Base-by-base conservation (phyloP, 2,113 vertebrate species). In the Sclerurus mexicanus region DNA sequence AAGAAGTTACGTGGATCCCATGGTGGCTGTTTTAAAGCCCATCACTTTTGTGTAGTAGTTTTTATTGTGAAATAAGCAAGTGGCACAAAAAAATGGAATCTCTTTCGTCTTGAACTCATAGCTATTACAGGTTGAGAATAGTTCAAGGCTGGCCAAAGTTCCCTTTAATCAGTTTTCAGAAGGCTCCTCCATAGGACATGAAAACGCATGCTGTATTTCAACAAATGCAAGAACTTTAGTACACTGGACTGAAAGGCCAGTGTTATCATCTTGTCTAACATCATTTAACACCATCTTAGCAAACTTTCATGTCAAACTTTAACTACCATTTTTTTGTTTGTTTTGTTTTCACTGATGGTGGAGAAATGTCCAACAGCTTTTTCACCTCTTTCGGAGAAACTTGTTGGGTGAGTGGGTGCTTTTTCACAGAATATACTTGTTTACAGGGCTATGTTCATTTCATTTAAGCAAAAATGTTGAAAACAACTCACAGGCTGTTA, bases 111-210 rank as follows among this genome's bases (percentile, higher is more conserved):
- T 50, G 22, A 46, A 33, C 25, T 85, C 3, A 3, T 35, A 55
- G 8, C 84, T 90, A 4, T 67, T 74, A 8, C 31, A 47, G 52
- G 20, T 33, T 86, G 75, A 59, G 72, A 74, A 50, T 27, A 87
- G 89, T 59, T 90, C 79, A 92, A 62, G 78, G 71, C 64, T 93
- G 89, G 52, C 56, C 93, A 90, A 90, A 94, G 50, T 88, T 91
- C 87, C 30, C 39, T 86, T 68, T 67, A 58, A 49, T 64, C 53
- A 44, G 62, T 59, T 92, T 88, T 91, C 81, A 56, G 71, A 75
- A 90, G 80, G 49, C 40, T 84, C 10, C 52, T 87, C 37, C 9
- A 0, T 5, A 37, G 47, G 42, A 46, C 0, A 0, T 35, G 66
- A 46, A 66, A 86, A 58, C 69, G 50, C 21, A 13, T 21, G 24